Evolutionary conservation across 2,797 vertebrate species (phyloP), one percentile per base, ranked within the genome.

Genomic region (Eremophila alpestris): DNA sequence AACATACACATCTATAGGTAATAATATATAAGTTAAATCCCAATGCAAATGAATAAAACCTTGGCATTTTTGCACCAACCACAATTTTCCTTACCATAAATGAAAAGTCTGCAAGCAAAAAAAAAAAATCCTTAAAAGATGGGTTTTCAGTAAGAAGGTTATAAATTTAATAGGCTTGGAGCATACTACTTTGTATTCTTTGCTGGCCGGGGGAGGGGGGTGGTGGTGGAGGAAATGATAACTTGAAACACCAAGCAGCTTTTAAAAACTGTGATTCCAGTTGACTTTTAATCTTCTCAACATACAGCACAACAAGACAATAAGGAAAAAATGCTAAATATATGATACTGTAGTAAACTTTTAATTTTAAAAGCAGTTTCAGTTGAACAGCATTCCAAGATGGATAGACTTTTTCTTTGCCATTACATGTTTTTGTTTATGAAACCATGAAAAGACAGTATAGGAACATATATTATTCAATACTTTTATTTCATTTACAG

Each of bases 301-400:
- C 4, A 16, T 83, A 56, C 10, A 81, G 7, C 36, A 21, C 40
- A 43, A 46, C 23, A 43, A n/a, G 16, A 48, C 8, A 83, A 65
- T 83, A 89, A 76, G 18, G 6, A 38, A 86, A 73, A 64, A 62
- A 24, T 24, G 17, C 10, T 85, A 43, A 89, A 36, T 14, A 90
- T 38, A 67, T 46, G 16, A 73, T 52, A 77, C 30, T 27, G 17
- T 24, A 65, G 19, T 86, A 84, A 83, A 16, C 6, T 62, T 85
- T 74, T 87, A 29, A 69, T 86, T 71, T 87, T 87, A 77, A 96
- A 95, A 83, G 30, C n/a, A 15, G 4, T 21, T 77, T 93, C 56
- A 48, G 24, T 6, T 70, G 34, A 69, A 68, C 14, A 90, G 32
- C 19, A 43, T 32, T 80, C n/a, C 69, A 48, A 41, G 75, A 18